Base-by-base conservation (phyloP, 2,797 vertebrate genomes). In the Novumbra hubbsi region DNA sequence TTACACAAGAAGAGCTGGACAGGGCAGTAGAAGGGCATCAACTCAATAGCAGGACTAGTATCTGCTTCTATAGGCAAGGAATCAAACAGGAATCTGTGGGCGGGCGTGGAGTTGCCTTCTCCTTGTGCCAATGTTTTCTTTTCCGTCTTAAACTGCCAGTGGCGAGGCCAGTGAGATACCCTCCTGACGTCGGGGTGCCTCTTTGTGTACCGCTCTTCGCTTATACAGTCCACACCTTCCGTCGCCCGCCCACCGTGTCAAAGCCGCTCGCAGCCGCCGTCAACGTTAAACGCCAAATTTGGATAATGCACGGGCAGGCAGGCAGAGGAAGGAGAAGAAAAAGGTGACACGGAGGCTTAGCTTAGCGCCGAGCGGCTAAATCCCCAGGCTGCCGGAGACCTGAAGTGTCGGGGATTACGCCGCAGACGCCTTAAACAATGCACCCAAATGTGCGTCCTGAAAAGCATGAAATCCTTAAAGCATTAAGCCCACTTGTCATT, bases 391-490 rank as follows among this genome's bases (percentile, higher is more conserved):
- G 89, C 87, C 78, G 82, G 80, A 90, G 90, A 89, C 87, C 89
- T 88, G 89, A 83, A 91, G 90, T 86, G 88, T 83, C 12, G 77
- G 75, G 88, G 92, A 93, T 93, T 92, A 94, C 87, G 92, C 87
- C 87, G 86, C 81, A 84, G 86, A 91, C 78, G 88, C 90, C 88
- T 92, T 92, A 93, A 93, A 94, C 91, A 92, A 92, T 90, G 92
- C 86, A 78, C 88, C 88, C 90, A 93, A 93, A 94, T 91, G 91
- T 89, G 92, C 89, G 88, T 90, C 91, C 89, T 92, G 90, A 91
- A 91, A 88, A 91, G 88, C 91, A 90, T 91, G 89, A 92, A 92
- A 94, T 92, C 90, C 89, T 90, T 86, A 85, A 90, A 91, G 91
- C 91, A 89, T 90, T 90, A 87, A 86, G 81, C 87, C 84, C 67